These are phyloP conservation scores for Campopleginae sp. DNA, from an alignment of 2,888 invertebrate species.

Conservation along the genomic window DNA sequence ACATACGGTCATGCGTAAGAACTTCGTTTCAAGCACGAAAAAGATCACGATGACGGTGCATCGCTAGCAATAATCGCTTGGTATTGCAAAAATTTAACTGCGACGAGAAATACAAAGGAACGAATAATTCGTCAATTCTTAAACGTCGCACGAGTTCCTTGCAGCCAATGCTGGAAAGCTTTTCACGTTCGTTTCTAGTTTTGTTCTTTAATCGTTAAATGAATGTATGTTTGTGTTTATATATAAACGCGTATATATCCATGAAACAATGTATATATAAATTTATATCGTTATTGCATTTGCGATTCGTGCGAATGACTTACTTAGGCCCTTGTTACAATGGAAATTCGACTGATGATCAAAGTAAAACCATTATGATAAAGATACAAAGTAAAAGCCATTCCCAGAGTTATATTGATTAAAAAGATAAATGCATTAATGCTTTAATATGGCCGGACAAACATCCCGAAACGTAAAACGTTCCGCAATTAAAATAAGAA, in stretches of 20 bases:
- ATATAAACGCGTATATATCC: conserved; percentile 34
- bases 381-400: conserved; percentile 61
- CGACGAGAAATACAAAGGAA: conserved; percentile 11
- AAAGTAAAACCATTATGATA: conserved; percentile 55
- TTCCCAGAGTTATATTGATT: conserved; percentile 40
- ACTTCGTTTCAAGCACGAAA: conserved; percentile 50
- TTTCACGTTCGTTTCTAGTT: conserved; percentile 39
- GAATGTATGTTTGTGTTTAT: conserved; percentile 13
- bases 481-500: conserved; percentile 30
- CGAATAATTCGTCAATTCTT: conserved; percentile 21
- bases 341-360: conserved; percentile 70
- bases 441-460: conserved; percentile 66
- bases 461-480: conserved; percentile 61
- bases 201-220: conserved; percentile 12
- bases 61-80: conserved; percentile 15
- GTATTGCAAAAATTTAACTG: conserved; percentile 32
- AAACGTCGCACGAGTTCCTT: conserved; percentile 33
- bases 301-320: conserved; percentile 66
- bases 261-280: conserved; percentile 24
- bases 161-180: conserved; percentile 44
- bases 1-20: conserved; percentile 66
- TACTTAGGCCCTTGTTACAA: conserved; percentile 73
- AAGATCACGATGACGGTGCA: conserved; percentile 43
- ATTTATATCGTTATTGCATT: conserved; percentile 42
- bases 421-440: conserved; percentile 60